Percentiles rank a stretch among this genome's conserved stretches.
These are phyloP conservation scores for Astreopora myriophthalma DNA, from an alignment of 64 coral and sea anemone genomes.

Conservation along the genomic window DNA sequence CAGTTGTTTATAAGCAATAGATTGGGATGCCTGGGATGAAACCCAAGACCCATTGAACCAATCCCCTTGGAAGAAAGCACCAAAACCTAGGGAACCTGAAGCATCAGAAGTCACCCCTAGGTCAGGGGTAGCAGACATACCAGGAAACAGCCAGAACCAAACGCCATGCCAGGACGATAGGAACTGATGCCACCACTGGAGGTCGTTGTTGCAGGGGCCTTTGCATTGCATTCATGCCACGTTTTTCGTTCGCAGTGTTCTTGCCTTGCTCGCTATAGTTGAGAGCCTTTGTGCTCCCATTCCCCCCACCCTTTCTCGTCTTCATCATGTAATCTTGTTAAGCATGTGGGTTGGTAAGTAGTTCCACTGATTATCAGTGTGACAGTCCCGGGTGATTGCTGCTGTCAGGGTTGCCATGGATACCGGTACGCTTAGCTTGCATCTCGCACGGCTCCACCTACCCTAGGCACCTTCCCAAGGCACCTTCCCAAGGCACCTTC, in stretches of 20 bases:
- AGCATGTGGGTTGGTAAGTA: neutral
- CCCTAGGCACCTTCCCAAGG: neutral
- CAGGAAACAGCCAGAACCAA: too few relatives aligned
- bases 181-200: too few relatives aligned
- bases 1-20: too few relatives aligned
- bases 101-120: too few relatives aligned
- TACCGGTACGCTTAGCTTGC: neutral
- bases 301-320: neutral
- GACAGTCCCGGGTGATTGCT: neutral
- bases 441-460: neutral
- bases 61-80: too few relatives aligned
- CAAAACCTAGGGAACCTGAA: too few relatives aligned
- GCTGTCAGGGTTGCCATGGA: neutral
- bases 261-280: neutral
- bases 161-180: too few relatives aligned
- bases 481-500: neutral
- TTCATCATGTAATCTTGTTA: neutral
- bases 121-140: too few relatives aligned
- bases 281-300: neutral
- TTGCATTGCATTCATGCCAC: neutral
- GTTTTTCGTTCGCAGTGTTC: neutral
- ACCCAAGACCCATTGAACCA: too few relatives aligned
- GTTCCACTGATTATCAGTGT: neutral
- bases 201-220: neutral
- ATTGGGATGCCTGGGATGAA: too few relatives aligned